Evolutionary conservation across 2,113 vertebrate species (phyloP), one percentile per base, ranked within the genome.

Genomic region (Engystomops pustulosus): DNA sequence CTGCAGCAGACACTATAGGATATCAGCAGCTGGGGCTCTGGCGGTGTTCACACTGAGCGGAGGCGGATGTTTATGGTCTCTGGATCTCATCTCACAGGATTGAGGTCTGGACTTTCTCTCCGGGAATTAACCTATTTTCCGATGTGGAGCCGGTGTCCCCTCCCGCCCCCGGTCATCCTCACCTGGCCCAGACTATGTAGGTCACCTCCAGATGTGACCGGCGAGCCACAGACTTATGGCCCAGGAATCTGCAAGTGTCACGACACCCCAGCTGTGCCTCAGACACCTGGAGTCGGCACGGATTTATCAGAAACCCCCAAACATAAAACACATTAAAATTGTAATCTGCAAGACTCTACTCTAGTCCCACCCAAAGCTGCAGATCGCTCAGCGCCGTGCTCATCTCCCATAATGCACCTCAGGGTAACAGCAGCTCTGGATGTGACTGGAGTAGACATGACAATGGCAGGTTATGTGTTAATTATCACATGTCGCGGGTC

Each of bases 171-270:
- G 0, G 1, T 47, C 67, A 14, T 15, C 71, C 72, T 49, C 47
- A 20, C 47, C 41, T 34, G 68, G 27, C 27, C 72, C 3, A 25
- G 4, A 10, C n/a, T 30, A 76, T 23, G 23, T 76, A 47, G 72
- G 72, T 76, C 47, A 76, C 47, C 72, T 76, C 9, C 44, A 76
- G 72, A 53, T 34, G 23, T 38, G 34, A n/a, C 67, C 6, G 62
- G 34, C 6, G 12, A 12, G 55, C 47, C 2, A 7, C 47, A 18
- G 47, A 49, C 18, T 49, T 49, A 7, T 18, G 23, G 8, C 55
- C 27, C 27, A 11, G 12, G 27, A 1, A 4, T 60, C 55, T 10
- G 23, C 55, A 25, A 41, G 38, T 41, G 38, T 41, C 8, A 41
- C 8, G 4, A 4, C 4, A 5, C 4, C 8, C 38, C 38, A 41